These are phyloP conservation scores for Ladona fulva DNA, from an alignment of 1,140 invertebrate genomes.

Conservation along the genomic window DNA sequence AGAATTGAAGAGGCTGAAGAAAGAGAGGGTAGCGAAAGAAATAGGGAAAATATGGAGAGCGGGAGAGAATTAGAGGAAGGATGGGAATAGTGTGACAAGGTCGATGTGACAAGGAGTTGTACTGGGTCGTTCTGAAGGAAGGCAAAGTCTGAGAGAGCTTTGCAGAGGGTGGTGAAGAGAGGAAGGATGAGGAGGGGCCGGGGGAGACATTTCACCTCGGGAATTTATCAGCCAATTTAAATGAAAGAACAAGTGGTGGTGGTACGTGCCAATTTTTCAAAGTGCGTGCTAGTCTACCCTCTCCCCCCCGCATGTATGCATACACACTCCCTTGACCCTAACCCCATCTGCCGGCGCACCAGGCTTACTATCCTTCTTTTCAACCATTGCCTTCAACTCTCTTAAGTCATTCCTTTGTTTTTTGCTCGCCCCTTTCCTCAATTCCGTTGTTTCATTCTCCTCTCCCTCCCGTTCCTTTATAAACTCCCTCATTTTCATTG, in stretches of 20 bases:
- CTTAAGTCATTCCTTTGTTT: no score
- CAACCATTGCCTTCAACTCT: no score
- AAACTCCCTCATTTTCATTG: no score
- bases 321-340: not conserved
- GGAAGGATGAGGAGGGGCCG: no score
- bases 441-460: no score
- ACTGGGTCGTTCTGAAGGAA: not conserved
- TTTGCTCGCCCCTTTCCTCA: no score
- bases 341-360: no score
- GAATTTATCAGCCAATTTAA: slow-evolving; percentile 23
- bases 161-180: not conserved
- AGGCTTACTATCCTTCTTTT: no score
- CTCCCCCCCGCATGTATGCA: not conserved
- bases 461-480: no score
- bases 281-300: slow-evolving; percentile 7
- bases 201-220: not conserved
- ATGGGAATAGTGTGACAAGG: not conserved
- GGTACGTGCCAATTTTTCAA: slow-evolving; percentile 23
- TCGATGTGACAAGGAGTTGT: not conserved
- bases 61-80: not conserved
- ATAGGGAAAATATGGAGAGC: not conserved
- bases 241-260: slow-evolving; percentile 20
- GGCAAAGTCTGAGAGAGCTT: not conserved
- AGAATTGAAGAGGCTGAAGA: not conserved
- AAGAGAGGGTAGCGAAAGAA: not conserved